These are phyloP conservation scores for Strix aluco DNA, from an alignment of 2,113 vertebrate species.

Conservation along the genomic window DNA sequence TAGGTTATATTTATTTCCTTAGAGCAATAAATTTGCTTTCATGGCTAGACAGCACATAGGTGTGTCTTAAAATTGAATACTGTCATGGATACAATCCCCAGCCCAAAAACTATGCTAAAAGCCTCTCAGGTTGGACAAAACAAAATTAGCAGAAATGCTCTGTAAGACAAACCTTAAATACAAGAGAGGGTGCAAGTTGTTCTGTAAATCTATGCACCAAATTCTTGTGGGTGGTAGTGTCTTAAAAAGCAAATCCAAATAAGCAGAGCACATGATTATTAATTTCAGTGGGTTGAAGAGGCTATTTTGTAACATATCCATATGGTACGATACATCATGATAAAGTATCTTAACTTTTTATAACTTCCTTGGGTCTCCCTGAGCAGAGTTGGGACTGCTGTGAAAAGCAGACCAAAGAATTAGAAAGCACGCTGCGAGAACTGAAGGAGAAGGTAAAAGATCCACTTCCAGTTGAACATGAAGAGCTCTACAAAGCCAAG, in stretches of 20 bases:
- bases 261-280: neutral
- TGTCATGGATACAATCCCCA: neutral
- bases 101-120: neutral
- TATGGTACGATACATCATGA: neutral
- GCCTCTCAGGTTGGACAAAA: neutral
- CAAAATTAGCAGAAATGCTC: neutral
- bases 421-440: constrained; percentile 71
- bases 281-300: neutral
- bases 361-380: constrained; percentile 24
- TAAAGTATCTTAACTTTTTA: neutral
- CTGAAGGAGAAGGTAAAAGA: constrained; percentile 77
- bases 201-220: neutral
- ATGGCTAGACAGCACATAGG: neutral
- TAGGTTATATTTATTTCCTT: neutral
- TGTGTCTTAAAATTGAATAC: neutral
- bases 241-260: neutral
- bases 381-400: constrained; percentile 85
- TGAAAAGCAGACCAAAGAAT: constrained; percentile 73
- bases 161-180: neutral
- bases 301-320: neutral
- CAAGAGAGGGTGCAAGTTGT: neutral
- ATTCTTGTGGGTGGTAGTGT: neutral
- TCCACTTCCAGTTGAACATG: constrained; percentile 77
- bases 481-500: constrained; percentile 77
- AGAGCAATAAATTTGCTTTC: neutral